Percentiles rank a stretch among this genome's conserved stretches.
These are phyloP conservation scores for Manis pentadactyla DNA, from an alignment of 2,797 vertebrate species.

Conservation along the genomic window DNA sequence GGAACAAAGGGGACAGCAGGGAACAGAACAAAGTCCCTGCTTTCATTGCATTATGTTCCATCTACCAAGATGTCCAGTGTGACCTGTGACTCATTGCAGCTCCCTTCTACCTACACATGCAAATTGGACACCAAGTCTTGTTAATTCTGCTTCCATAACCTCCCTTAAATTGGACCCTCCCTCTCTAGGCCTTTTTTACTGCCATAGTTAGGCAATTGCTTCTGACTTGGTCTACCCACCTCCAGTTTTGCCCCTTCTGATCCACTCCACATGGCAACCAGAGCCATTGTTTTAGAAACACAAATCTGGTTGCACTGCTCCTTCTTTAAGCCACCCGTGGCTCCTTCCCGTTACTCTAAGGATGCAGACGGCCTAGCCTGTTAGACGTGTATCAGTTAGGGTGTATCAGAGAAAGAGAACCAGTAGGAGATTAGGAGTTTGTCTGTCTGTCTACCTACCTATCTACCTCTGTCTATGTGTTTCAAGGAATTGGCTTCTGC, in stretches of 20 bases:
- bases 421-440: background rate
- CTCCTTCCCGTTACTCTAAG: background rate
- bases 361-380: background rate
- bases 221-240: background rate
- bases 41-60: background rate
- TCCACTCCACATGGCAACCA: background rate
- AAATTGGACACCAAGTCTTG: background rate
- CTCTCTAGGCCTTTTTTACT: background rate
- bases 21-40: background rate
- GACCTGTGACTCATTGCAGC: background rate
- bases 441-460: background rate
- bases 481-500: background rate
- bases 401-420: background rate
- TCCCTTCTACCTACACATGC: background rate
- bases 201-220: background rate
- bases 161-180: background rate
- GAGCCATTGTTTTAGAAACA: background rate
- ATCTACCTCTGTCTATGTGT: background rate
- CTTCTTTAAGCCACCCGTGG: background rate
- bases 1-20: background rate
- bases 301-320: background rate
- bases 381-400: background rate
- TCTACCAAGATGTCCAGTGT: background rate
- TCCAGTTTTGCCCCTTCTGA: background rate
- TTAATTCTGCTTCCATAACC: background rate